Evolutionary conservation across 2,888 invertebrate genomes (phyloP), one percentile per base, ranked within the genome.

Genomic region (Mylabris sibirica): DNA sequence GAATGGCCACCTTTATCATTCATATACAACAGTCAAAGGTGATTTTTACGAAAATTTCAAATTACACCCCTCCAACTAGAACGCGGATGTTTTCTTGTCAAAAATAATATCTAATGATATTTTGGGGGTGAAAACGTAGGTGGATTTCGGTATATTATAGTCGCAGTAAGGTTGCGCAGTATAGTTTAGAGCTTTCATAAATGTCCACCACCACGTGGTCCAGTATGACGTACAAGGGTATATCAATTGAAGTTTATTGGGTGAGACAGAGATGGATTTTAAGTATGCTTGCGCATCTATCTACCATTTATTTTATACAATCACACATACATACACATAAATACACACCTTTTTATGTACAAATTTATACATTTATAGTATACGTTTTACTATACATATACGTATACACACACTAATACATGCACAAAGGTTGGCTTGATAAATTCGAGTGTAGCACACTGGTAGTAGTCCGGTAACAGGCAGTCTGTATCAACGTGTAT

Each of bases 381-480:
- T 30, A 30, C 30, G 30, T 30, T 30, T 11, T 8, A 35, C 35
- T 35, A 35, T 38, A 11, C 14, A 3, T 38, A 38, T 12, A 38
- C 5, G 8, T 4, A 30, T 30, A 30, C 14, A 17, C 44, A n/a
- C 20, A 20, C 20, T 20, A 8, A 49, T 20, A 49, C 12, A 49
- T 20, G 11, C 20, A 20, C 11, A 49, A 11, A 49, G 2, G 20
- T 2, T 20, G 20, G 49, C 30, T 49, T 49, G 49, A 49, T 49
- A 49, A 49, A 49, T 49, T 49, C 49, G 49, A 49, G 9, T 49
- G 20, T 49, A 49, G 20, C 20, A 20, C 20, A 20, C 49, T 20
- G 17, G 44, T 44, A 49, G 49, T 49, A 49, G 49, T 49, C 49
- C 49, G 49, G 49, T 49, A 49, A 49, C 49, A 20, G 20, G 49